Evolutionary conservation across 2,113 vertebrate species (phyloP), one percentile per base, ranked within the genome.

Genomic region (Marcusenius ussheri): DNA sequence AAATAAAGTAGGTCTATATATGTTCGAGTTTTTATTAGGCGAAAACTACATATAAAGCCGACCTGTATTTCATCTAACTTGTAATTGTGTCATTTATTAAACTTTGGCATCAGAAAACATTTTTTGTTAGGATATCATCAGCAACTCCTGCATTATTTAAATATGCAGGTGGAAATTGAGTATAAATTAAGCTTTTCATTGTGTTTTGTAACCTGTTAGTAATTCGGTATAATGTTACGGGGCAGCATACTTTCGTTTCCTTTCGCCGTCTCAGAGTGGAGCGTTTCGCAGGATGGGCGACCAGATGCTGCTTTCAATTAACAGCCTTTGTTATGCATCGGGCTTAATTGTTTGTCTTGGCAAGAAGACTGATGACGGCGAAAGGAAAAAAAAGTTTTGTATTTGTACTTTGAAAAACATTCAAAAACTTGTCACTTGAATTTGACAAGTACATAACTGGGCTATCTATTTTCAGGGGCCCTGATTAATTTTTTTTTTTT

Each of bases 221-320:
- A 21, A 83, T 47, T 84, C 83, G 42, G 83, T 84, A 46, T 47
- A 47, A 84, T 47, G 45, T 84, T 51, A 45, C 31, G 80, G 88
- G 66, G 46, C 74, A 42, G 51, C 74, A 35, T 89, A 70, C 80
- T 80, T 58, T 58, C 80, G 50, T 84, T 56, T 62, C 35, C 83
- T 17, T 83, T 89, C 89, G 10, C 89, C 53, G 77, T 77, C 53
- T 77, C 74, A 80, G 62, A 50, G 66, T 35, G 88, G 70, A 80
- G 88, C 88, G 35, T 46, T 50, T 49, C 27, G 85, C 49, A 50
- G 85, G 49, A 87, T 53, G 85, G 27, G 6, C 85, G 45, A 31
- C 47, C 85, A 87, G 85, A 51, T 87, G 85, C 85, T 87, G 85
- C 85, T 87, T 51, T 47, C 85, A 87, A 53, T 53, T 87, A 87